Conservation (phyloP, 2,888 invertebrate species). For the Eristalis tenax region DNA sequence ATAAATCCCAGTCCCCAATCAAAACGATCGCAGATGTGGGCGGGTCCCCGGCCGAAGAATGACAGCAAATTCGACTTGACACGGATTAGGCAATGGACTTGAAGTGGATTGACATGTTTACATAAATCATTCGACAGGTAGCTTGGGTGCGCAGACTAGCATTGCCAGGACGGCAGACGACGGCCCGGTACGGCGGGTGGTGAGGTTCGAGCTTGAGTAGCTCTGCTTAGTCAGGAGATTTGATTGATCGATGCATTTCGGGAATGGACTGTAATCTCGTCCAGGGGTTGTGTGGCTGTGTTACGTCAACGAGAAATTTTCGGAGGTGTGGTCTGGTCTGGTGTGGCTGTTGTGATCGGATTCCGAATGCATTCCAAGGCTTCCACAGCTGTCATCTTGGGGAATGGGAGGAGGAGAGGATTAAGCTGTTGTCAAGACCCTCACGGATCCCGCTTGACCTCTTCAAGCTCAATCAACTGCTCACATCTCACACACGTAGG, state of each 20-base stretch:
- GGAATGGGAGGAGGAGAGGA: background rate
- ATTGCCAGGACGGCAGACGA: background rate
- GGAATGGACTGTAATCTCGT: background rate
- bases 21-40: conserved; percentile 11
- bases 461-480: too few species aligned
- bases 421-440: background rate
- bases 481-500: background rate
- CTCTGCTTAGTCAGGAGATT: background rate
- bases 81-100: conserved; percentile 17
- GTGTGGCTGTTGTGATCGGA: background rate
- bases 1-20: background rate
- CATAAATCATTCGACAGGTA: conserved; percentile 19
- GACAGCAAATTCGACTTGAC: conserved; percentile 14
- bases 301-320: background rate
- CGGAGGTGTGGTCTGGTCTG: background rate
- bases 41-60: background rate
- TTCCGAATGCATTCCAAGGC: background rate
- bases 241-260: conserved; percentile 4
- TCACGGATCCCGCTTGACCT: too few species aligned
- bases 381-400: background rate
- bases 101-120: conserved; percentile 17
- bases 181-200: background rate
- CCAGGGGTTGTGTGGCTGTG: background rate
- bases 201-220: background rate
- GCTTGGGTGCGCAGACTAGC: background rate